Evolutionary conservation across 2,797 vertebrate species (phyloP).

Genomic region (Anguilla anguilla): DNA sequence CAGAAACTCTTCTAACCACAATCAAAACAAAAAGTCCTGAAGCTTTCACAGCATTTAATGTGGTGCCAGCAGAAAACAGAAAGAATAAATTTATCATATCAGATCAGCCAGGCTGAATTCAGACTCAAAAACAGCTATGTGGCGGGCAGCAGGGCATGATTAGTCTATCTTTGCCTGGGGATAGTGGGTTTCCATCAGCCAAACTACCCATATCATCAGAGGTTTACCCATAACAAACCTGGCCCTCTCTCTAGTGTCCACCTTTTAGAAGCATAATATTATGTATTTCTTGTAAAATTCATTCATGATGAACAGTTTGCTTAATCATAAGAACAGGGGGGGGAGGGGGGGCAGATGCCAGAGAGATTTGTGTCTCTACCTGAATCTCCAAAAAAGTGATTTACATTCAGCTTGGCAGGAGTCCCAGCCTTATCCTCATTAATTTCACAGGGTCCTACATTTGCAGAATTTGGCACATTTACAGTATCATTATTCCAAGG

Average conservation of each 20-base stretch:
- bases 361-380: neutral
- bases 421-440: conserved; percentile 23
- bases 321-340: conserved; percentile 17
- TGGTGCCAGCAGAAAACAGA: neutral
- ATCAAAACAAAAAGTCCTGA: neutral
- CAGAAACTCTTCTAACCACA: neutral
- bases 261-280: neutral
- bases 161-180: too few species aligned
- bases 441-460: neutral
- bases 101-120: neutral
- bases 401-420: neutral
- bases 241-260: too few species aligned
- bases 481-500: neutral
- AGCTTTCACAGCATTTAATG: neutral
- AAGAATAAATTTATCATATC: neutral
- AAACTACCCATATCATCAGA: too few species aligned
- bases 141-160: too few species aligned
- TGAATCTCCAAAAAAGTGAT: conserved; percentile 14
- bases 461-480: neutral
- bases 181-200: too few species aligned
- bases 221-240: neutral
- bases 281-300: neutral
- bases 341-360: neutral
- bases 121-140: too few species aligned
- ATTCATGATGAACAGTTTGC: conserved; percentile 15